A percentile compares a stretch with the other conserved stretches of the same genome.
phyloP scores from a whole-genome alignment of 2,888 invertebrate genomes.

The Chrysolina oricalcia region DNA sequence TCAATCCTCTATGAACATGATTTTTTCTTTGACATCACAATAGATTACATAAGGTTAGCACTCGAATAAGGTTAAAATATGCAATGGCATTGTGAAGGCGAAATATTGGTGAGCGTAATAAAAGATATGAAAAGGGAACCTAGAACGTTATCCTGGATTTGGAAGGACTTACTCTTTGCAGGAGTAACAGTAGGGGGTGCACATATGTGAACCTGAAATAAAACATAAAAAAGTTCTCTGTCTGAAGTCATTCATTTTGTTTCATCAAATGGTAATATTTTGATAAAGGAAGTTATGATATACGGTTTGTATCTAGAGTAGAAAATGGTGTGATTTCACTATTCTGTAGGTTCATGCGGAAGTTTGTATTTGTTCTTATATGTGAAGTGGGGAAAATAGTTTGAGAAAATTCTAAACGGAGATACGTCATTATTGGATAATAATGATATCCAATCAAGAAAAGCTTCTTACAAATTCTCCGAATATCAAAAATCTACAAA shows the following conservation, averaged over 20 bases:
- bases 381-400: too few relatives aligned
- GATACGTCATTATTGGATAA: too few relatives aligned
- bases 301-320: background rate
- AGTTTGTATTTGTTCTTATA: too few relatives aligned
- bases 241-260: conserved; percentile 45
- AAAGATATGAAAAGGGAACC: conserved; percentile 65
- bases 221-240: conserved; percentile 45
- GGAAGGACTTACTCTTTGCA: conserved; percentile 57
- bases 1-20: too few relatives aligned
- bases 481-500: too few relatives aligned
- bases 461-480: too few relatives aligned
- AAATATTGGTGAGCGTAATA: conserved; percentile 64
- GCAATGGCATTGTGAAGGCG: conserved; percentile 61
- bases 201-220: conserved; percentile 55
- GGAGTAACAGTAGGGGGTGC: conserved; percentile 58
- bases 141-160: conserved; percentile 67
- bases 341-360: too few relatives aligned
- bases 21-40: background rate
- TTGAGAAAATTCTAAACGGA: too few relatives aligned
- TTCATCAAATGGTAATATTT: conserved; percentile 25
- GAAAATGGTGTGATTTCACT: too few relatives aligned
- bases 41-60: background rate
- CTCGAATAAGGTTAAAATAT: conserved; percentile 65
- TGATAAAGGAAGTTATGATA: background rate
- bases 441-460: too few relatives aligned